Evolutionary conservation across 1,140 invertebrate species (phyloP).

Genomic region (Euwallacea similis): DNA sequence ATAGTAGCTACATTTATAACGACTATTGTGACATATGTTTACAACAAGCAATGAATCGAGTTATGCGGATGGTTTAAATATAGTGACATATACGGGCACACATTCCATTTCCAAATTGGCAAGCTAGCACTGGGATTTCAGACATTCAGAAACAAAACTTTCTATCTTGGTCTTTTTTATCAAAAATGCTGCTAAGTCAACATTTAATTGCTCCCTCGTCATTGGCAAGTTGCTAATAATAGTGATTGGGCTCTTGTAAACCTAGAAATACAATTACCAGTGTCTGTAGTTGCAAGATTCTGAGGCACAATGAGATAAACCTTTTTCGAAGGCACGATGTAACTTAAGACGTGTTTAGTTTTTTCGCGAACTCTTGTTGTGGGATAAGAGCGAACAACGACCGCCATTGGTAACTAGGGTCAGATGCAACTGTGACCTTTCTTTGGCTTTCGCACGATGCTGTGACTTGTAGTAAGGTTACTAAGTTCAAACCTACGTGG

Average conservation of each 20-base stretch:
- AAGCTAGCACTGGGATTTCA: too few species aligned
- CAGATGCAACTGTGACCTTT: conserved; percentile 34
- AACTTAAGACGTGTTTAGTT: conserved; percentile 33
- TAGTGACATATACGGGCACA: too few species aligned
- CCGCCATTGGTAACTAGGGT: conserved; percentile 31
- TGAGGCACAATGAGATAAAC: conserved; percentile 20
- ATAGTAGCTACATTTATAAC: too few species aligned
- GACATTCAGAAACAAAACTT: too few species aligned
- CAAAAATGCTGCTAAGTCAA: too few species aligned
- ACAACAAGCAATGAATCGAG: too few species aligned
- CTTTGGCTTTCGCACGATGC: conserved; percentile 30
- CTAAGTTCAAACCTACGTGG: conserved; percentile 20
- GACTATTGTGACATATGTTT: too few species aligned
- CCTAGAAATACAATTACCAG: conserved; percentile 28
- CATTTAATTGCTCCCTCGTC: too few species aligned
- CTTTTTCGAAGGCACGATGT: conserved; percentile 35
- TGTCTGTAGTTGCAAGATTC: conserved; percentile 16
- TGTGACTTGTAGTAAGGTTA: conserved; percentile 14
- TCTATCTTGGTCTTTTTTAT: too few species aligned
- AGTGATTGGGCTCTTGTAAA: conserved; percentile 14
- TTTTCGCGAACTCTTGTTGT: conserved; percentile 21
- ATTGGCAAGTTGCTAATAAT: conserved; percentile 7
- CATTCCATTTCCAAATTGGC: too few species aligned
- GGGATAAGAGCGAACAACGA: conserved; percentile 27
- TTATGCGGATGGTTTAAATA: too few species aligned